These are phyloP conservation scores for Macrotus californicus DNA, from an alignment of 2,113 vertebrate genomes.

Conservation along the genomic window DNA sequence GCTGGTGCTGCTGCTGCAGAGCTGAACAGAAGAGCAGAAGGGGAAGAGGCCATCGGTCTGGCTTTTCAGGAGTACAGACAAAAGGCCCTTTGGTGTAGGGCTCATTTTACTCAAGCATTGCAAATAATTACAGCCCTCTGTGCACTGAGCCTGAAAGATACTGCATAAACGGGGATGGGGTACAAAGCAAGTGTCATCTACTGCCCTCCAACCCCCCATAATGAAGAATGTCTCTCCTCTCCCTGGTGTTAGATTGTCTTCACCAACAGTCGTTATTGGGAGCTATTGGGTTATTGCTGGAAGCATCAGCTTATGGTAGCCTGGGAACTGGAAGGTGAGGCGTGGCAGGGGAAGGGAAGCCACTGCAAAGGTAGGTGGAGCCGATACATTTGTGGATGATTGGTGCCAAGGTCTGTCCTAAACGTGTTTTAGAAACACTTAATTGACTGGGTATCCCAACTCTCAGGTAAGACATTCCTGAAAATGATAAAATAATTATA, in stretches of 20 bases:
- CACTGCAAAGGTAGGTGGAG: neutral
- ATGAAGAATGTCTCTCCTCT: neutral
- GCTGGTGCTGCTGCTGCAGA: neutral
- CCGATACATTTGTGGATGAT: neutral
- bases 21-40: neutral
- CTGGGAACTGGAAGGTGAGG: neutral
- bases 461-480: neutral
- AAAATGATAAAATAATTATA: neutral
- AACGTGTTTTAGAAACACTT: neutral
- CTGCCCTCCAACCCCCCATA: rapidly evolving
- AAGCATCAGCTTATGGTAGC: neutral
- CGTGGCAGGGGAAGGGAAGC: neutral
- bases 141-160: neutral
- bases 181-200: neutral
- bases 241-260: neutral
- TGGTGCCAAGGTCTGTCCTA: neutral
- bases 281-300: neutral
- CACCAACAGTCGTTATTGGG: neutral
- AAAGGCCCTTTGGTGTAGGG: neutral
- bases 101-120: neutral
- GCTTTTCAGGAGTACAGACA: neutral
- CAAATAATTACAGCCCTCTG: neutral
- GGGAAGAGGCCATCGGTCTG: neutral
- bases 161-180: rapidly evolving
- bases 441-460: too few species aligned